Evolutionary conservation across 1,140 invertebrate species (phyloP).

Genomic region (Trichoplusia ni): DNA sequence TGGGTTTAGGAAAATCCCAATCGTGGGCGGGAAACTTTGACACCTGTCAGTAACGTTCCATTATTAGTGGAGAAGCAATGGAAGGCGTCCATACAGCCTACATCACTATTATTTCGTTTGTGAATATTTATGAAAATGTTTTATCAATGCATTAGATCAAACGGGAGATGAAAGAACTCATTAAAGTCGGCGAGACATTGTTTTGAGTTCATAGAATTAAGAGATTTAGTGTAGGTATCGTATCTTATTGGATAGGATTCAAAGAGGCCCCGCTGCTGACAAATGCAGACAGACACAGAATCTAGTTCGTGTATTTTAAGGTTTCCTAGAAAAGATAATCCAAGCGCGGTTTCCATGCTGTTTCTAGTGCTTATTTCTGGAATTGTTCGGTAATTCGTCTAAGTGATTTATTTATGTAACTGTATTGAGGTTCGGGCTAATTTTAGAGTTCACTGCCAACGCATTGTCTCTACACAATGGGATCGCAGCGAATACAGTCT

Average conservation of each 20-base stretch:
- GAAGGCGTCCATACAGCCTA: slow-evolving; percentile 14
- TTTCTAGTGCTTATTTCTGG: slow-evolving; percentile 25
- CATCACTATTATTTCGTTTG: slow-evolving; percentile 4
- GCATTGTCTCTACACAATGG: slow-evolving; percentile 2
- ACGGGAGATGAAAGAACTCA: slow-evolving; percentile 21
- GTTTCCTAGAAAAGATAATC: slow-evolving; percentile 27
- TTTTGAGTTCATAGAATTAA: slow-evolving; percentile 15
- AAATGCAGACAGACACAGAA: slow-evolving; percentile 45
- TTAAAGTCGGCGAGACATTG: slow-evolving; percentile 19
- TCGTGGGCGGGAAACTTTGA: slow-evolving; percentile 28
- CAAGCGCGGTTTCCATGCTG: neutral
- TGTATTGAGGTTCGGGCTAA: neutral
- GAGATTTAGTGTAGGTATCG: slow-evolving; percentile 17
- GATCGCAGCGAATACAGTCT: no score
- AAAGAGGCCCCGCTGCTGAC: slow-evolving; percentile 48
- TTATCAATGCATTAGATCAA: slow-evolving; percentile 22
- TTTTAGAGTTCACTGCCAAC: neutral
- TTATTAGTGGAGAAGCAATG: neutral
- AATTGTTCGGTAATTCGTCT: neutral
- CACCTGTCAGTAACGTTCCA: slow-evolving; percentile 29
- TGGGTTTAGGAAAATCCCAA: neutral
- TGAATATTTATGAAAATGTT: slow-evolving; percentile 7
- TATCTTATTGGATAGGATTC: slow-evolving; percentile 52
- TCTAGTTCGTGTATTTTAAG: slow-evolving; percentile 55
- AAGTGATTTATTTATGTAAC: slow-evolving; percentile 8